Percentiles rank a stretch among this genome's conserved stretches.
Evolutionary conservation across 2,888 invertebrate genomes (phyloP).

Genomic region (Latrodectus hesperus): DNA sequence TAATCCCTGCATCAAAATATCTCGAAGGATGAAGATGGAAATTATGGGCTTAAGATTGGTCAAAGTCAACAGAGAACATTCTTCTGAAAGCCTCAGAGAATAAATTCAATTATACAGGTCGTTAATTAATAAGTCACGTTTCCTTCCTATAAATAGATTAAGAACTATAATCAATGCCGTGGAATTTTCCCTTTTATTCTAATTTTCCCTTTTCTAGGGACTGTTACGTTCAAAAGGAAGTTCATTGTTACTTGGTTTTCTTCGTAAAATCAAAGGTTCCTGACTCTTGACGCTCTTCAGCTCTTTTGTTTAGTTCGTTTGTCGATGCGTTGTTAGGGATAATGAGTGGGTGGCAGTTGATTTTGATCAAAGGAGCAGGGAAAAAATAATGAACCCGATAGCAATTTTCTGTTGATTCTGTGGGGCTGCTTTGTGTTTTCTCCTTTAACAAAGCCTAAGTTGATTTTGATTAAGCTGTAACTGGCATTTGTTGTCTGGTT

Average conservation of each 20-base stretch:
- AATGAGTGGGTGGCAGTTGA: background rate
- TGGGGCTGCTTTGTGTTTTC: background rate
- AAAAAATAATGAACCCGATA: background rate
- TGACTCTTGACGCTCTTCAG: background rate
- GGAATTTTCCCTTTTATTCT: slow-evolving; percentile 13
- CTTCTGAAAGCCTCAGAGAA: background rate
- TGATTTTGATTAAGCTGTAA: background rate
- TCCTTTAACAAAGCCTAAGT: background rate
- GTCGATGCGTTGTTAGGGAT: background rate
- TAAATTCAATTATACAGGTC: slow-evolving; percentile 30
- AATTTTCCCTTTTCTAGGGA: slow-evolving; percentile 16
- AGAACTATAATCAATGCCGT: slow-evolving; percentile 23
- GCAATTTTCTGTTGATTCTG: background rate
- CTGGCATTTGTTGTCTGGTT: no score
- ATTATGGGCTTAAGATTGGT: background rate
- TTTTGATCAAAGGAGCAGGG: background rate
- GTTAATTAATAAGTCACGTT: slow-evolving; percentile 33
- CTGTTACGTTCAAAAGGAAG: background rate
- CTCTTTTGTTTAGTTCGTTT: slow-evolving; percentile 2
- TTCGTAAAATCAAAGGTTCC: background rate
- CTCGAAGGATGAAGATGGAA: background rate
- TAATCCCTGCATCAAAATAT: background rate
- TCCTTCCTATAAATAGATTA: slow-evolving; percentile 23
- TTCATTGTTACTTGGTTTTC: background rate
- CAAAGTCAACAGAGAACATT: background rate